Evolutionary conservation across 1,140 invertebrate species (phyloP), one percentile per base, ranked within the genome.

Genomic region (Brachionus koreanus): DNA sequence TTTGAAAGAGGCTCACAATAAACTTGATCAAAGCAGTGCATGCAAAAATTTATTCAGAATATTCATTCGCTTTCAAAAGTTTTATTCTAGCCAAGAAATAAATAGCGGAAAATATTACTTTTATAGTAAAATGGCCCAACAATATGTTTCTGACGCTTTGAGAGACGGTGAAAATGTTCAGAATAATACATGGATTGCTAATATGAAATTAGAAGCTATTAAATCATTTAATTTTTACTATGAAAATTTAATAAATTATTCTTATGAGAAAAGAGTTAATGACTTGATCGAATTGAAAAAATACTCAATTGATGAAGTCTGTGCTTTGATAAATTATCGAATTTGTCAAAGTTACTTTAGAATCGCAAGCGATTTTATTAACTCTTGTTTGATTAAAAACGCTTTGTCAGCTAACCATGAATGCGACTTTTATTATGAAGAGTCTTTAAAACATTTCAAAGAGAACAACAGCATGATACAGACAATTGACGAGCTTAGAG

Each of bases 311-410:
- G 23, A 65, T 7, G 63, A 65, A 33, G 29, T 65, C 16, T 16
- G 29, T 65, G 63, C 63, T n/a, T 65, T 65, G 33, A 65, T 65
- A 10, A 12, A 65, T 65, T 65, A 33, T 65, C 25, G 29, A 5
- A 65, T 65, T 65, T 65, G 63, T 65, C 25, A 33, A 65, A 13
- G 63, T 33, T 37, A 65, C 63, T 65, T 65, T 37, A 65, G 63
- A 65, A 12, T 65, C 13, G 25, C 63, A 37, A 16, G 1, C 12
- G 10, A 65, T 2, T 35, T 65, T 12, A 65, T 65, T 10, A 35
- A 35, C 33, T 65, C 63, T 35, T 35, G 29, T 65, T 65, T 65
- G 33, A 10, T 65, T 13, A 5, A 65, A 65, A 65, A 65, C 9
- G 63, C 63, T 65, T 37, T 3, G 63, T 7, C 63, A 65, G 33